A percentile compares a stretch with the other conserved stretches of the same genome.
Evolutionary conservation across 2,888 invertebrate species (phyloP).

Genomic region (Pyrochroa serraticornis): DNA sequence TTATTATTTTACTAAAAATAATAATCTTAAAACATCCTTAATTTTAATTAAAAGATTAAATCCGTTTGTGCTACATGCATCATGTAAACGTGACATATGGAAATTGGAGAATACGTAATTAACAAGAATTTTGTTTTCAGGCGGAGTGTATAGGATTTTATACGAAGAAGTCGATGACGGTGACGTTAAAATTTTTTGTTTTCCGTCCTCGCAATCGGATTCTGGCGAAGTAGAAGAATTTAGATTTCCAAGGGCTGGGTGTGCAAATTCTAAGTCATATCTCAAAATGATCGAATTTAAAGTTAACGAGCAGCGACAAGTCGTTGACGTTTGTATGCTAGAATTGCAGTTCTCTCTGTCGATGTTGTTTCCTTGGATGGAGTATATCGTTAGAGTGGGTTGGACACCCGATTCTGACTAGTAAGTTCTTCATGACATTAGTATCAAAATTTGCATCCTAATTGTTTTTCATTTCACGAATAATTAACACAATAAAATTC

Average conservation of each 20-base stretch:
- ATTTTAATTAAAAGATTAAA: too few relatives aligned
- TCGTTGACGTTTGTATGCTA: constrained; percentile 75
- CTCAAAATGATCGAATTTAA: constrained; percentile 85
- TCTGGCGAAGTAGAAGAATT: constrained; percentile 84
- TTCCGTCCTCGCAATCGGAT: constrained; percentile 81
- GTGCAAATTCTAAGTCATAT: constrained; percentile 87
- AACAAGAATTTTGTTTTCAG: too few relatives aligned
- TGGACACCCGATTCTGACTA: constrained; percentile 92
- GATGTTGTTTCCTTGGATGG: constrained; percentile 88
- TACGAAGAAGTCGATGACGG: constrained; percentile 89
- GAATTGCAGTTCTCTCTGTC: constrained; percentile 79
- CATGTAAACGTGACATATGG: too few relatives aligned
- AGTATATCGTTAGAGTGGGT: constrained; percentile 93
- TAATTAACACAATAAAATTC: neutral
- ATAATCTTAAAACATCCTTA: too few relatives aligned
- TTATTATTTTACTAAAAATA: too few relatives aligned
- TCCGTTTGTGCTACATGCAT: too few relatives aligned
- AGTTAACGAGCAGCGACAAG: constrained; percentile 68
- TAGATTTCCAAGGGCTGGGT: constrained; percentile 87
- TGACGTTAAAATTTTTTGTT: constrained; percentile 89
- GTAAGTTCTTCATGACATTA: constrained; percentile 64
- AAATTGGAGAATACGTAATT: too few relatives aligned
- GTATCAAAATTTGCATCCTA: neutral
- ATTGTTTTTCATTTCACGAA: neutral
- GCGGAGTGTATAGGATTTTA: constrained; percentile 79